phyloP scores from a whole-genome alignment of 2,113 vertebrate species.

The Pluvialis apricaria region DNA sequence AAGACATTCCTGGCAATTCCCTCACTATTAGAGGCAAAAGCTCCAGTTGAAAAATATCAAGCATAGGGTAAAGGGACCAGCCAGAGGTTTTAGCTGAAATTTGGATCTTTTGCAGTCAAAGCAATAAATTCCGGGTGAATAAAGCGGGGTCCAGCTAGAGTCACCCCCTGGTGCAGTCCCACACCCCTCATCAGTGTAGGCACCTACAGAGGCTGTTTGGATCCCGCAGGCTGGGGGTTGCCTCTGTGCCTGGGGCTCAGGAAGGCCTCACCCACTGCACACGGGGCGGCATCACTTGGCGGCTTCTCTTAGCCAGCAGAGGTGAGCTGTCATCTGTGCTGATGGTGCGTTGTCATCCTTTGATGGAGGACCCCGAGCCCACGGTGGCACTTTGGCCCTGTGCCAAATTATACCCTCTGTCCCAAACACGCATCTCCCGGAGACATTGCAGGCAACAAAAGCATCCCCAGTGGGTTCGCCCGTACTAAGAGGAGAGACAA shows the following conservation, averaged over 20 bases:
- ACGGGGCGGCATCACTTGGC: accelerated
- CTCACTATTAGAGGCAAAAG: not conserved
- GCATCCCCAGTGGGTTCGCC: not conserved
- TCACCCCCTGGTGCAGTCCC: too few relatives aligned
- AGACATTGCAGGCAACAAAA: not conserved
- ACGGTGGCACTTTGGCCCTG: accelerated
- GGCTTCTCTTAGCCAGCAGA: not conserved
- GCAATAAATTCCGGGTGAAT: not conserved
- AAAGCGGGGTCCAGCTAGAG: not conserved
- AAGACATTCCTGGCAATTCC: not conserved
- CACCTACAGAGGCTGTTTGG: not conserved
- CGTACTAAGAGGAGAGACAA: accelerated
- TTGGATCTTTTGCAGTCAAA: not conserved
- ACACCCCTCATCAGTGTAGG: accelerated
- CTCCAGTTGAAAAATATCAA: not conserved
- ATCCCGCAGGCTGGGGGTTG: accelerated
- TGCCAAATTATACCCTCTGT: not conserved
- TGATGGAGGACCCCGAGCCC: not conserved
- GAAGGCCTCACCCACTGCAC: not conserved
- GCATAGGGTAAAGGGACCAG: accelerated
- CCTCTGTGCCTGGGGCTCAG: accelerated
- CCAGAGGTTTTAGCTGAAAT: not conserved
- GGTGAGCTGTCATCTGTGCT: not conserved
- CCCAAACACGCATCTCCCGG: not conserved
- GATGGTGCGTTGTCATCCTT: not conserved